A percentile compares a stretch with the other conserved stretches of the same genome.
phyloP scores from a whole-genome alignment of 2,888 invertebrate genomes.

The Cloeon dipterum region DNA sequence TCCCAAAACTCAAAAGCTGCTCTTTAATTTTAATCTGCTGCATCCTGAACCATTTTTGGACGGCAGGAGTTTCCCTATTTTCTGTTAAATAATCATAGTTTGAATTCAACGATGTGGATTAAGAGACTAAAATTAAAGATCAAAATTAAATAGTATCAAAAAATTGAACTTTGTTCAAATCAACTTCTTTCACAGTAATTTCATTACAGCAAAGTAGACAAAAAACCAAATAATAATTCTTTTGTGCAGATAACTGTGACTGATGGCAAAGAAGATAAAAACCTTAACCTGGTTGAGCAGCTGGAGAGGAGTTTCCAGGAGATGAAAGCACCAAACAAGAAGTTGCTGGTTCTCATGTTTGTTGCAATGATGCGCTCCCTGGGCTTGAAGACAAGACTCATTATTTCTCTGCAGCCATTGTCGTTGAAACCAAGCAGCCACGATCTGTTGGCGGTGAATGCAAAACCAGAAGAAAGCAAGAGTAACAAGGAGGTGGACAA shows the following conservation, averaged over 20 bases:
- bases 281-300: conserved; percentile 19
- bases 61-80: too few species aligned
- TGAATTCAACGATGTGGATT: too few species aligned
- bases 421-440: conserved; percentile 40
- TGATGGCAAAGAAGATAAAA: not conserved
- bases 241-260: conserved; percentile 3
- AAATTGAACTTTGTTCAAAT: too few species aligned
- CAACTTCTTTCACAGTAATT: conserved; percentile 23
- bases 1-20: too few species aligned
- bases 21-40: too few species aligned
- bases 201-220: conserved; percentile 24
- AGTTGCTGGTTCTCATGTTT: conserved; percentile 52
- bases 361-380: conserved; percentile 51
- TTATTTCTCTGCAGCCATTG: conserved; percentile 56
- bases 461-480: conserved; percentile 7
- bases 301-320: conserved; percentile 32
- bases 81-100: too few species aligned
- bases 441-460: conserved; percentile 23
- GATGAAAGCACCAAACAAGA: conserved; percentile 34
- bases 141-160: too few species aligned
- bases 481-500: not conserved
- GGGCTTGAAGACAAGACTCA: conserved; percentile 57
- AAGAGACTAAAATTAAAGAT: too few species aligned
- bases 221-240: conserved; percentile 2
- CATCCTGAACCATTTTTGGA: too few species aligned